phyloP scores from a whole-genome alignment of 2,797 vertebrate genomes.

The Pterois miles region DNA sequence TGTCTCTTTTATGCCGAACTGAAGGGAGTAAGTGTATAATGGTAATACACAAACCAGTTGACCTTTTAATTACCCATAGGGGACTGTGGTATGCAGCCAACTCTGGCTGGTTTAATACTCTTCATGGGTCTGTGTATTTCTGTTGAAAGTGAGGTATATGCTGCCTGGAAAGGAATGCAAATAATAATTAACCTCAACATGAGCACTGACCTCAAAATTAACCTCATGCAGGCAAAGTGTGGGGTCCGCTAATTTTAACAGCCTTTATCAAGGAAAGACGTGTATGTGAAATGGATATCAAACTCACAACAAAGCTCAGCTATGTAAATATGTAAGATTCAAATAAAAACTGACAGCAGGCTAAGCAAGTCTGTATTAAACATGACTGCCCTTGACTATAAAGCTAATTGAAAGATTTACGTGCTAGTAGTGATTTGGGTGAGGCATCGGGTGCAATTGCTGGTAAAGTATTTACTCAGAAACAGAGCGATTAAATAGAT shows the following conservation, averaged over 20 bases:
- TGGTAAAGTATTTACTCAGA: conserved; percentile 71
- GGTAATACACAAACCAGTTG: conserved; percentile 44
- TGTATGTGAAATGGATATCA: conserved; percentile 3
- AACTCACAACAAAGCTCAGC: conserved; percentile 32
- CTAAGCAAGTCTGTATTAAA: conserved; percentile 5
- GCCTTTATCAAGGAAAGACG: neutral
- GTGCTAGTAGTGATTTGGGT: conserved; percentile 38
- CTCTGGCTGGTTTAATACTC: conserved; percentile 41
- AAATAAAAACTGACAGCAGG: conserved; percentile 20
- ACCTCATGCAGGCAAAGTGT: conserved; percentile 24
- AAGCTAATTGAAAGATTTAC: conserved; percentile 43
- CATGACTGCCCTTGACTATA: neutral
- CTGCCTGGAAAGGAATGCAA: conserved; percentile 44
- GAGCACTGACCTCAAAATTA: conserved; percentile 42
- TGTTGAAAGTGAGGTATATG: conserved; percentile 22
- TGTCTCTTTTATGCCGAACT: conserved; percentile 29
- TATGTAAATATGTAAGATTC: conserved; percentile 11
- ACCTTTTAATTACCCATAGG: conserved; percentile 52
- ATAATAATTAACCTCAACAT: conserved; percentile 54
- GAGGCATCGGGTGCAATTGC: conserved; percentile 55
- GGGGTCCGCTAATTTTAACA: conserved; percentile 18
- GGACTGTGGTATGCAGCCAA: conserved; percentile 39
- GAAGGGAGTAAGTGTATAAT: conserved; percentile 35
- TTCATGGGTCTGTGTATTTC: conserved; percentile 23
- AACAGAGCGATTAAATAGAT: conserved; percentile 77